These are phyloP conservation scores for Coecobrya sp. DNA, from an alignment of 2,888 invertebrate genomes.

Conservation along the genomic window DNA sequence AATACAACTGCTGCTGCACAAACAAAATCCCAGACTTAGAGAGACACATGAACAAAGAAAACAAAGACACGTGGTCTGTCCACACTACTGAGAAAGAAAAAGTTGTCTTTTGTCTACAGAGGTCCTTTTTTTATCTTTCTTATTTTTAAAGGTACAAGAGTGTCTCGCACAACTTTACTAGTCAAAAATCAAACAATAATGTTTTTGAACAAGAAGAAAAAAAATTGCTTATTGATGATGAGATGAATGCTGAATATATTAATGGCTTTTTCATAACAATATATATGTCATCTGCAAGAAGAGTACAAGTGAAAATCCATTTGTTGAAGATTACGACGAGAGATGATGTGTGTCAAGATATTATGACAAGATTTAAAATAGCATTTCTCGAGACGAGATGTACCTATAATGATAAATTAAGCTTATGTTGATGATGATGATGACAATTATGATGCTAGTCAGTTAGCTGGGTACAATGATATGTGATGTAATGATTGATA, in stretches of 20 bases:
- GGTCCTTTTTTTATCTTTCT: neutral
- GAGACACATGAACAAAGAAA: neutral
- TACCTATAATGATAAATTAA: slow-evolving; percentile 25
- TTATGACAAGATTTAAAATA: slow-evolving; percentile 50
- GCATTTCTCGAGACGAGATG: neutral
- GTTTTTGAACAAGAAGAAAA: neutral
- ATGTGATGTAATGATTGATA: slow-evolving; percentile 43
- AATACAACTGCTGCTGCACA: neutral
- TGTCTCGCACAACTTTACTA: neutral
- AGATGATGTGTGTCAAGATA: slow-evolving; percentile 59
- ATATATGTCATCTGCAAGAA: slow-evolving; percentile 11
- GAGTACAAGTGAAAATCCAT: slow-evolving; percentile 45
- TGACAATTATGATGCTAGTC: neutral
- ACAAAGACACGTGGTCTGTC: slow-evolving; percentile 34
- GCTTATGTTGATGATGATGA: neutral
- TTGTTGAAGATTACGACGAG: neutral
- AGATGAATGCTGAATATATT: slow-evolving; percentile 2
- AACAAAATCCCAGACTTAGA: neutral
- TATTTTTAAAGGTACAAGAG: neutral
- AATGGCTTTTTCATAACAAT: neutral
- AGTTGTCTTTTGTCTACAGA: neutral
- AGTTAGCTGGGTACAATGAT: too few species aligned
- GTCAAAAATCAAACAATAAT: neutral
- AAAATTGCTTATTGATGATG: slow-evolving; percentile 42
- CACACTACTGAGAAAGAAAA: slow-evolving; percentile 8